Conservation (phyloP, 1,140 invertebrate genomes). For the Lutraria rhynchaena region DNA sequence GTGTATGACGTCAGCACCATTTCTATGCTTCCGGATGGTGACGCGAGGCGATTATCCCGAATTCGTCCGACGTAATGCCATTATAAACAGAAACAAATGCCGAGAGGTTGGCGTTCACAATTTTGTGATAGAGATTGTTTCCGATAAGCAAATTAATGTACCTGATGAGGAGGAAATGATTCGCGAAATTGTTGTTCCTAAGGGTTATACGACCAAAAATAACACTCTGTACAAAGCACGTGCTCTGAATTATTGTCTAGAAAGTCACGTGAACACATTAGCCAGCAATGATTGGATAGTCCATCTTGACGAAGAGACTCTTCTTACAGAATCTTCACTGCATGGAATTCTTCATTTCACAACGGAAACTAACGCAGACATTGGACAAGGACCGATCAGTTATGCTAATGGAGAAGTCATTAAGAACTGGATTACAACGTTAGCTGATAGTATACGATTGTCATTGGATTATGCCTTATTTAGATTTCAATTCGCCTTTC, state of each 20-base stretch:
- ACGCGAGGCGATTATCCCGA: constrained; percentile 97
- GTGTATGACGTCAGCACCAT: constrained; percentile 95
- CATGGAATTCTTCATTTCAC: constrained; percentile 97
- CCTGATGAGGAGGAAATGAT: constrained; percentile 86
- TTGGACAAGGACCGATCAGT: constrained; percentile 91
- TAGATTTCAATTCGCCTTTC: constrained; percentile 94
- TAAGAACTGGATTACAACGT: constrained; percentile 95
- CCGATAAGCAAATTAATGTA: constrained; percentile 92
- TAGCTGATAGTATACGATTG: constrained; percentile 97
- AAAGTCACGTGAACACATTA: constrained; percentile 92
- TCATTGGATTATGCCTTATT: constrained; percentile 95
- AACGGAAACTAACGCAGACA: constrained; percentile 91
- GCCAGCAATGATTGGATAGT: constrained; percentile 97
- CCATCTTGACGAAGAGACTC: constrained; percentile 97
- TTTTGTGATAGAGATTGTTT: constrained; percentile 98
- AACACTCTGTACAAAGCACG: constrained; percentile 97
- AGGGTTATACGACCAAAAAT: constrained; percentile 92
- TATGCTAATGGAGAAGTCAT: constrained; percentile 97
- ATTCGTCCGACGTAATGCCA: constrained; percentile 93
- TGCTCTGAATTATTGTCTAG: constrained; percentile 97
- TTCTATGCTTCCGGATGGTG: constrained; percentile 96
- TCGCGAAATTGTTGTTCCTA: constrained; percentile 94
- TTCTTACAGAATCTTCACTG: constrained; percentile 94
- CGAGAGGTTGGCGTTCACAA: constrained; percentile 95
- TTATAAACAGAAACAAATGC: constrained; percentile 93